Base-by-base conservation (phyloP, 2,888 invertebrate genomes). In the Polia nebulosa region DNA sequence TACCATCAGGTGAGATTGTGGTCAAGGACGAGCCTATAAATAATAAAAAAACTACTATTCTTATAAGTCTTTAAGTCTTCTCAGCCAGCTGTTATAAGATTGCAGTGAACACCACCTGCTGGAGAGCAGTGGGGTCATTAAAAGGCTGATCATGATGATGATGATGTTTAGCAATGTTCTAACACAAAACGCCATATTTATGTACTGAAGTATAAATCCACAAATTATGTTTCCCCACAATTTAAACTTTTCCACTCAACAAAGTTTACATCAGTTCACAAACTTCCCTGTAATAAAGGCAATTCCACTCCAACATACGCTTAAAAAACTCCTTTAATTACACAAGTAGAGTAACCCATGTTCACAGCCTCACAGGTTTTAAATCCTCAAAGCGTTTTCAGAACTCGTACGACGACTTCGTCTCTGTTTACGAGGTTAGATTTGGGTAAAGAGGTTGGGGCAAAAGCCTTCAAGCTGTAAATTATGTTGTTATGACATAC, bases 401-500 rank as follows among this genome's bases (percentile, higher is more conserved):
- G 53, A 64, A 60, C 39, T 49, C 56, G 59, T 53, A 74, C n/a
- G n/a, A n/a, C n/a, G n/a, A n/a, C n/a, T n/a, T 68, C 61, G 79
- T 77, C 62, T 45, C 11, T 61, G 55, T 78, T 78, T 74, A 74
- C 78, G 80, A 74, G 63, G 73, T 65, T 76, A 81, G 71, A 76
- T 84, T 80, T 71, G 72, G 68, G 72, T 77, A 76, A 74, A 62
- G 76, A 81, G 72, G 63, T 71, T 70, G 73, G 79, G 75, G 76
- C 80, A 61, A 82, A 77, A 81, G 70, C 69, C 78, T 80, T 65
- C 41, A 57, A 74, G 77, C 62, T 52, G 80, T 87, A 84, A 87
- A 85, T 81, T 81, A 82, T 58, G 81, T 80, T 87, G 83, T 88
- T 87, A 88, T 88, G 83, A 82, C 85, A 84, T 76, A 74, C 80